Base-by-base conservation (phyloP, 2,888 invertebrate genomes). In the Phyto melanocephala region DNA sequence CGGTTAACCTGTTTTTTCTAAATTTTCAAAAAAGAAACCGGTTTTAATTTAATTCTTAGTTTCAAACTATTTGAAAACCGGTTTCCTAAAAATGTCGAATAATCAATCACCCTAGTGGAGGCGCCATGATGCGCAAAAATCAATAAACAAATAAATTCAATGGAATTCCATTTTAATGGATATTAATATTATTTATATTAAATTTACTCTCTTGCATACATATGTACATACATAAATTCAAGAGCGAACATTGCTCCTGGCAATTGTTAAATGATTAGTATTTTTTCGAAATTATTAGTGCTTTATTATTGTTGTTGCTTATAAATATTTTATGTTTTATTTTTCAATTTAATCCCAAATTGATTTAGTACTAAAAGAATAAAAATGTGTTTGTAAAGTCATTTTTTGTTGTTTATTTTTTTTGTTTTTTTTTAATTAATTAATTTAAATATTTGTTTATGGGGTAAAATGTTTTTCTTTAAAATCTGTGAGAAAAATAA, bases 161-260 rank as follows among this genome's bases (percentile, higher is more conserved):
- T 86, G 86, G 88, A 87, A 89, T 89, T 87, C 87, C 85, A 85
- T 88, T 89, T 89, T 88, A 88, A 88, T 89, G 88, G 87, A 88
- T 87, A 88, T 89, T 88, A 88, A 89, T 88, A 84, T 83, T 85
- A 71, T 84, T 85, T 77, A 28, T 76, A 78, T 62, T 52, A 42
- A 74, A 54, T 54, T 63, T 33, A 42, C n/a, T 24, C 24, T n/a
- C n/a, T n/a, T 22, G 22, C 10, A 50, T 33, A 8, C 33, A 17
- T 20, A 3, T 22, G 15, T 15, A 15, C 15, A 15, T 17, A 3
- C 5, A 28, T 28, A 28, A 28, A 28, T 5, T 5, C 3, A 28
- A 28, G 10, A 74, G 0, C n/a, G 33, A 20, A 22, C 22, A 65
- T 40, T 20, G 70, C 71, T 56, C 8, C 47, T 65, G 71, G 63